Evolutionary conservation across 1,140 invertebrate species (phyloP).

Genomic region (Contarinia nasturtii): DNA sequence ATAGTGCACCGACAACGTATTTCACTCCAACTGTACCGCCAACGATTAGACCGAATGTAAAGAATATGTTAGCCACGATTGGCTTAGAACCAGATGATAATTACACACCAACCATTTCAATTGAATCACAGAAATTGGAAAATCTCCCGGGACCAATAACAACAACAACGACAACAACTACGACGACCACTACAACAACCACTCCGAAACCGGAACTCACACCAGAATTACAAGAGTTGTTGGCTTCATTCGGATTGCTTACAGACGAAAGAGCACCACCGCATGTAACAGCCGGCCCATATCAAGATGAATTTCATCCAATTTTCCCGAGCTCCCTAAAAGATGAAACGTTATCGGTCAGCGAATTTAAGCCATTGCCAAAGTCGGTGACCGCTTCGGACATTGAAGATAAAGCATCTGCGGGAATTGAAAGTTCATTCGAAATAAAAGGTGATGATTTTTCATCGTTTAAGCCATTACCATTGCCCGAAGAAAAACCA

Average conservation of each 20-base stretch:
- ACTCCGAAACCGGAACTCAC: conserved; percentile 2
- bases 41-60: not conserved
- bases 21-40: not conserved
- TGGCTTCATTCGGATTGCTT: conserved; percentile 8
- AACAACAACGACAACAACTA: not conserved
- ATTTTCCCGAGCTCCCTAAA: not conserved
- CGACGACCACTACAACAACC: not conserved
- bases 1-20: too few relatives aligned
- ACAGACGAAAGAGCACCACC: not conserved
- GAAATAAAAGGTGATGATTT: not conserved
- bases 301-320: not conserved
- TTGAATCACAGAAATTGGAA: too few relatives aligned
- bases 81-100: not conserved
- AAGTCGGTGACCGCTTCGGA: conserved; percentile 13
- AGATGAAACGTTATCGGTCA: not conserved
- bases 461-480: not conserved
- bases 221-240: conserved; percentile 17
- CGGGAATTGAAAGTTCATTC: not conserved
- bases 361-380: not conserved
- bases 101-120: too few relatives aligned
- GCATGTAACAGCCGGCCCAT: not conserved
- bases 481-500: not conserved
- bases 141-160: not conserved
- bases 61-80: not conserved
- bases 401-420: conserved; percentile 15